phyloP scores from a whole-genome alignment of 2,888 invertebrate species.

The Apotomis turbidana region DNA sequence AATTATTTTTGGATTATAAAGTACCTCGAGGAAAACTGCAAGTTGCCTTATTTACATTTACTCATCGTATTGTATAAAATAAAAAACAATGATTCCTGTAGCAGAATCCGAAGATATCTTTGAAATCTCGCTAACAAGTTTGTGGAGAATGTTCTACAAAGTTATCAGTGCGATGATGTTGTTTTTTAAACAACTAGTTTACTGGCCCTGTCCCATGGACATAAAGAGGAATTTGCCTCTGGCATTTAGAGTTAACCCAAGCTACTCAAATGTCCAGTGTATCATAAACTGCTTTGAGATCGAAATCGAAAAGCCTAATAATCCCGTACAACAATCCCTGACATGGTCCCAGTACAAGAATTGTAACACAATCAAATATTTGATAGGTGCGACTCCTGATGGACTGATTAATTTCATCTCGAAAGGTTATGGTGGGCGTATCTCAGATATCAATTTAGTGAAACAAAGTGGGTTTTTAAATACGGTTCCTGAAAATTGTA shows the following conservation, averaged over 20 bases:
- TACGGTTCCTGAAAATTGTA: not conserved
- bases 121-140: slow-evolving; percentile 18
- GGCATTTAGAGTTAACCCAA: slow-evolving; percentile 4
- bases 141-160: slow-evolving; percentile 13
- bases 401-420: slow-evolving; percentile 13
- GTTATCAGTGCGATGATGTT: not conserved
- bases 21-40: slow-evolving; percentile 4
- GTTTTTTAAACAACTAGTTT: slow-evolving; percentile 17
- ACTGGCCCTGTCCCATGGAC: slow-evolving; percentile 10
- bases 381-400: slow-evolving; percentile 5
- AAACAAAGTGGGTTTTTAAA: slow-evolving; percentile 5
- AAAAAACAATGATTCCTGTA: slow-evolving; percentile 18
- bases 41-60: not conserved
- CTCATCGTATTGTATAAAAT: slow-evolving; percentile 18
- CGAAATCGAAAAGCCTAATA: slow-evolving; percentile 9
- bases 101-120: slow-evolving; percentile 12
- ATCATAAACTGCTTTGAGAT: not conserved
- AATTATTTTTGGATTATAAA: not conserved
- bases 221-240: slow-evolving; percentile 21
- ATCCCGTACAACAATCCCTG: slow-evolving; percentile 7
- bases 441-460: slow-evolving; percentile 6
- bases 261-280: slow-evolving; percentile 2
- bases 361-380: slow-evolving; percentile 12
- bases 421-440: not conserved
- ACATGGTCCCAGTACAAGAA: slow-evolving; percentile 15